Base-by-base conservation (phyloP, 64 coral and sea anemone species). In the Montipora sp. region DNA sequence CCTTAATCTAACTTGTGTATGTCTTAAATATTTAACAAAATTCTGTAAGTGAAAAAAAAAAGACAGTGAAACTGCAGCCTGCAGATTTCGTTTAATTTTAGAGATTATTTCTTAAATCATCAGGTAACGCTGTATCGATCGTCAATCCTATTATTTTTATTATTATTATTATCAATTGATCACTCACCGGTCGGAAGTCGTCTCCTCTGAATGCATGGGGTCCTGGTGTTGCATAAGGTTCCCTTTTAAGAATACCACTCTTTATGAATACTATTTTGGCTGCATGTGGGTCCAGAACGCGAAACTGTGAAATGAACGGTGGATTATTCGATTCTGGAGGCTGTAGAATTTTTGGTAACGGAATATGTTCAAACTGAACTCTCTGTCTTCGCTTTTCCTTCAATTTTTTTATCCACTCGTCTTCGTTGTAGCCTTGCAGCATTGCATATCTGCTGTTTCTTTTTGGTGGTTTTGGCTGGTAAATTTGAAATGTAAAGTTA, bases 181-280 rank as follows among this genome's bases (percentile, higher is more conserved):
- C n/a, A 94, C 98, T 94, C 61, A 99, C 98, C 80, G 89, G 94
- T 81, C 94, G 92, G 86, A 99, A 99, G 11, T 91, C 89, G 77
- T 99, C 98, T 27, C 91, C 94, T 78, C 92, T 90, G 84, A 99
- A 99, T 14, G 90, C 92, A 73, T 94, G 98, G 5, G 94, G 94
- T 43, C 89, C 94, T 14, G 94, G 94, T 79, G 92, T 53, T 7
- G 51, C 80, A 58, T 99, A 99, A 9, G 67, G 59, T 18, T 93
- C 98, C 22, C 89, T 71, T 3, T 66, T 66, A 46, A 92, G 94
- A 79, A 92, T 92, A 23, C 98, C 98, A 65, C 81, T 59, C 53
- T 84, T 96, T 1, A 94, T 92, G 87, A 84, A 96, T 47, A 90
- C 60, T 7, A 96, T 53, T 49, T 95, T 96, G 66, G 89, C 88